These are phyloP conservation scores for Anagrus nilaparvatae DNA, from an alignment of 1,140 invertebrate species.

Conservation along the genomic window DNA sequence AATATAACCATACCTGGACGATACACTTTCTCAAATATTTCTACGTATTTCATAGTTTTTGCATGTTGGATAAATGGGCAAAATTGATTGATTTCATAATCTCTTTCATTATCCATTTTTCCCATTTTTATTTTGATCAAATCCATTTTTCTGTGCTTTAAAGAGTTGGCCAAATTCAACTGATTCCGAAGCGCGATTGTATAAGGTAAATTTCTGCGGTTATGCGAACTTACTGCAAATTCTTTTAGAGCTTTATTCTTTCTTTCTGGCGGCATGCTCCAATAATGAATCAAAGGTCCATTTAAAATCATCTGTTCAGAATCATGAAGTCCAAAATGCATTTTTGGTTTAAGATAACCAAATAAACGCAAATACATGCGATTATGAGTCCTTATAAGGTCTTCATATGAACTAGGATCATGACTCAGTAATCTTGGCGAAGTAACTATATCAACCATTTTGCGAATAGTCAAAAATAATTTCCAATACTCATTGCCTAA, in stretches of 20 bases:
- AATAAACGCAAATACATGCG: constrained; percentile 12
- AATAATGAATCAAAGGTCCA: constrained; percentile 15
- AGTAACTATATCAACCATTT: constrained; percentile 14
- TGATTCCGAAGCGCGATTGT: constrained; percentile 6
- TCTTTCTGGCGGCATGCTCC: constrained; percentile 12
- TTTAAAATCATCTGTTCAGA: constrained; percentile 11
- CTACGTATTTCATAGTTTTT: not conserved
- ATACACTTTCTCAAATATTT: not conserved
- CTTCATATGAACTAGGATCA: constrained; percentile 1
- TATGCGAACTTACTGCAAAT: constrained; percentile 3
- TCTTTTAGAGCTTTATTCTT: constrained; percentile 17
- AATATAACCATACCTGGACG: not conserved
- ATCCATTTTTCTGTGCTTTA: not conserved
- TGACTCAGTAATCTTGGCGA: constrained; percentile 7
- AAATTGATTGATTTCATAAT: not conserved
- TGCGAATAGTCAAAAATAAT: constrained; percentile 12
- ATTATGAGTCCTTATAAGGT: constrained; percentile 14
- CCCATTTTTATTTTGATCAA: not conserved
- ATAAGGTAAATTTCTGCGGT: constrained; percentile 11
- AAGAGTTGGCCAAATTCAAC: not conserved
- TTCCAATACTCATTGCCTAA: constrained; percentile 12
- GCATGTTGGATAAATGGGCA: not conserved
- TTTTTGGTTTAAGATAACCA: constrained; percentile 15
- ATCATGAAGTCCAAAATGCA: constrained; percentile 15
- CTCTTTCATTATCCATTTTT: not conserved